These are phyloP conservation scores for Psephotus haematonotus DNA, from an alignment of 2,113 vertebrate species.

Conservation along the genomic window DNA sequence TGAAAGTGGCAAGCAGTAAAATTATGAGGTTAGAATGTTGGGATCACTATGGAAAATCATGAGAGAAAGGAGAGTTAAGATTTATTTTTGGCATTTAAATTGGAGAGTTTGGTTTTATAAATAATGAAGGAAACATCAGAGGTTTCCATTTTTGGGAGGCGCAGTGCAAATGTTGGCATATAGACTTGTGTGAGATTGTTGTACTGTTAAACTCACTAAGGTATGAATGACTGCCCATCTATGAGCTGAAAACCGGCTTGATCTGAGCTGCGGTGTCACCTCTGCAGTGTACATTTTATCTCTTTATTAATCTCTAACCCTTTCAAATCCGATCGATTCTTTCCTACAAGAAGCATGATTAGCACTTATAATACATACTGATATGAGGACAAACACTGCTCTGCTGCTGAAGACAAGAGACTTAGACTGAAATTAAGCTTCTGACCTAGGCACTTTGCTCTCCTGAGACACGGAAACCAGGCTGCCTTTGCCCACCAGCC, in stretches of 20 bases:
- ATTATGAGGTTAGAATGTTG: background rate
- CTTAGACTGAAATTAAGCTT: background rate
- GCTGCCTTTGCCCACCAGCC: accelerated
- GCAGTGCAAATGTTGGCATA: background rate
- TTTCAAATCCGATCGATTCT: conserved; percentile 35
- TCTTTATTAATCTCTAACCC: conserved; percentile 59
- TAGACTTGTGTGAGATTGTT: background rate
- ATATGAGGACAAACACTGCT: background rate
- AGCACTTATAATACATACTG: conserved; percentile 18
- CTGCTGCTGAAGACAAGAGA: background rate
- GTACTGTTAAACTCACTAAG: background rate
- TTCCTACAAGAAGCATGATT: conserved; percentile 35
- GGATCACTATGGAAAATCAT: background rate
- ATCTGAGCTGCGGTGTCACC: conserved; percentile 36
- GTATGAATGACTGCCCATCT: conserved; percentile 14
- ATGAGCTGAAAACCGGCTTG: conserved; percentile 44
- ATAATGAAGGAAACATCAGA: background rate
- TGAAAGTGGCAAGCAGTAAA: background rate
- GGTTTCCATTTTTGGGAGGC: background rate
- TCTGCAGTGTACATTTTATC: conserved; percentile 42
- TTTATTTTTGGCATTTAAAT: background rate
- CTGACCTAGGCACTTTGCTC: background rate
- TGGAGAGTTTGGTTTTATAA: background rate
- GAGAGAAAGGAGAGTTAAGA: background rate
- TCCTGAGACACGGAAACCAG: accelerated